Evolutionary conservation across 2,113 vertebrate genomes (phyloP), one percentile per base, ranked within the genome.

Genomic region (Strix aluco): DNA sequence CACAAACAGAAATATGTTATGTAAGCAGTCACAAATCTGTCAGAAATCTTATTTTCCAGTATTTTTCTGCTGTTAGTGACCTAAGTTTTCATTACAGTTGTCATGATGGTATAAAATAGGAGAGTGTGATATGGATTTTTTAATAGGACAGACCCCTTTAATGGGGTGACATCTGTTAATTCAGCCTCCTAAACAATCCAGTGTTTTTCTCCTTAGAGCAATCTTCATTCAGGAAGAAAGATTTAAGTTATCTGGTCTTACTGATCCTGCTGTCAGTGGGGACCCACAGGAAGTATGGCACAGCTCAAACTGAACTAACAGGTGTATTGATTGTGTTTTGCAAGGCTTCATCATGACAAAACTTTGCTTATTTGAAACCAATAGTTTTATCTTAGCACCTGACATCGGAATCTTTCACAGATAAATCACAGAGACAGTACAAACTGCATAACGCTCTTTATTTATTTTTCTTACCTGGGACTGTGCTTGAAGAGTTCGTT

Each of bases 401-500:
- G 86, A 4, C 72, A 92, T 23, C 47, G 78, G n/a, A 23, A 49
- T 49, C 69, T 85, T 58, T 26, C 79, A 52, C 71, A 70, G 54
- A 36, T 55, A 84, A 83, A 52, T 82, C 46, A 81, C 55, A 88
- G 59, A 16, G 19, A 32, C 22, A 61, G 18, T 59, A 38, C 44
- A 38, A 59, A 58, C 22, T 6, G 11, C 20, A 19, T 27, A 61
- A 69, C 44, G 29, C 2, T 13, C 42, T 34, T 36, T 25, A 16
- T 79, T 88, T 74, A 8, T 69, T 86, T 94, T 82, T 63, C 98
- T 98, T 98, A 99, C 99, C 99, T 99, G 99, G 54, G 99, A 99
- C 97, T 99, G 99, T 34, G 99, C 99, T 87, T 99, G 98, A 61
- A 99, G 98, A 83, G 99, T 98, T 36, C 98, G 95, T 72, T 98